Evolutionary conservation across 2,888 invertebrate species (phyloP).

Genomic region (Troides aeacus): DNA sequence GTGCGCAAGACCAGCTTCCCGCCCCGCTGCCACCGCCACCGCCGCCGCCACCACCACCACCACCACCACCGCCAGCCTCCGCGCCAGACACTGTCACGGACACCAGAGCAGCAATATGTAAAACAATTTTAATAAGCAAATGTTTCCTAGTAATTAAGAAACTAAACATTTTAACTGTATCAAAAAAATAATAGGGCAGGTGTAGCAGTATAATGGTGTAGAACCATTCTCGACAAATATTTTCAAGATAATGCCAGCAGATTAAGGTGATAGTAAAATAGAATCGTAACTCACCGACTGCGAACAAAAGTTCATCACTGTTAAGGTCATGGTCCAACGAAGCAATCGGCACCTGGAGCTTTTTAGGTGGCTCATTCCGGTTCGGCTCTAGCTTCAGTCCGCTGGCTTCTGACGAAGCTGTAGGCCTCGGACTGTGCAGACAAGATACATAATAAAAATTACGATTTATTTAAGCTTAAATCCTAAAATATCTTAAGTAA

Average conservation of each 20-base stretch:
- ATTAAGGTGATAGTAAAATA: too few species aligned
- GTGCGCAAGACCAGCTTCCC: constrained; percentile 88
- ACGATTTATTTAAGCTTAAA: too few species aligned
- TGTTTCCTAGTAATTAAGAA: too few species aligned
- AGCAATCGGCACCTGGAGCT: constrained; percentile 81
- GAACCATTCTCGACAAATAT: too few species aligned
- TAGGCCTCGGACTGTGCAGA: constrained; percentile 41
- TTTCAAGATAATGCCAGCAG: too few species aligned
- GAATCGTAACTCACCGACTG: constrained; percentile 71
- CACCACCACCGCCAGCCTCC: constrained; percentile 6
- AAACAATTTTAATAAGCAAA: too few species aligned
- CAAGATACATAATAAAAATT: too few species aligned
- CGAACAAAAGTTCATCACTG: constrained; percentile 83
- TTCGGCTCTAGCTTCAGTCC: constrained; percentile 52
- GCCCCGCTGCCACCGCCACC: constrained; percentile 19
- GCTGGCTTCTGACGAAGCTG: constrained; percentile 48
- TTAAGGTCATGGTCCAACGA: constrained; percentile 85
- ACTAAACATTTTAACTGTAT: too few species aligned
- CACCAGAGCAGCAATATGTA: too few species aligned
- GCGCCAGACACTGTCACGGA: constrained; percentile 21
- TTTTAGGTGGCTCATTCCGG: constrained; percentile 59
- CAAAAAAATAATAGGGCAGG: too few species aligned
- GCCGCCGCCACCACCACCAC: constrained; percentile 10
- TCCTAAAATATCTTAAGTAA: too few species aligned
- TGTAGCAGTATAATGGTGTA: too few species aligned